Percentiles rank a stretch among this genome's conserved stretches.
These are phyloP conservation scores for Notodonta dromedarius DNA, from an alignment of 2,888 invertebrate genomes.

Conservation along the genomic window DNA sequence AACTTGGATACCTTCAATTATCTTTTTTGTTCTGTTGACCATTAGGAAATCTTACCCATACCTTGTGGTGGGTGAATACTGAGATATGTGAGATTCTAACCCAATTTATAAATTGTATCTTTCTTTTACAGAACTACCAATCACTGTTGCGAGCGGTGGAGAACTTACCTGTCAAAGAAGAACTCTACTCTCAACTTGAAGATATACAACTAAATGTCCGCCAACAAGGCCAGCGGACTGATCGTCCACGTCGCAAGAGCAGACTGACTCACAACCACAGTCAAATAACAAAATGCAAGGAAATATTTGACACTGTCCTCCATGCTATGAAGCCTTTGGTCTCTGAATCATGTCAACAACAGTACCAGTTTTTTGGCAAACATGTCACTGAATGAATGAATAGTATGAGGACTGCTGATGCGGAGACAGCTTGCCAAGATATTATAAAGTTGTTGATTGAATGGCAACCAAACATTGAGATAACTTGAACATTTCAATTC, in stretches of 20 bases:
- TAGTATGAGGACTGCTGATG: slow-evolving; percentile 50
- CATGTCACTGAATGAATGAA: slow-evolving; percentile 69
- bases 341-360: slow-evolving; percentile 28
- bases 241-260: slow-evolving; percentile 56
- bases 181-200: slow-evolving; percentile 49
- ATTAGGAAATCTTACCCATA: not conserved
- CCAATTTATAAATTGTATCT: not conserved
- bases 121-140: slow-evolving; percentile 31
- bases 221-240: slow-evolving; percentile 60
- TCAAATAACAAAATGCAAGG: slow-evolving; percentile 53
- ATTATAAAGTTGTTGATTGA: too few species aligned
- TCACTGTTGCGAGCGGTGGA: slow-evolving; percentile 17
- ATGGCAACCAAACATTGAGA: too few species aligned
- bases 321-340: slow-evolving; percentile 63
- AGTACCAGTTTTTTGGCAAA: slow-evolving; percentile 70
- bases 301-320: slow-evolving; percentile 63
- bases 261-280: slow-evolving; percentile 26
- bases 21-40: too few species aligned
- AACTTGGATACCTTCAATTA: too few species aligned
- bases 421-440: too few species aligned
- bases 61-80: too few species aligned
- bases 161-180: slow-evolving; percentile 52
- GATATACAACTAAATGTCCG: slow-evolving; percentile 48
- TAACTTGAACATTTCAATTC: too few species aligned
- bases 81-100: not conserved